Conservation (phyloP, 2,888 invertebrate species). For the Netelia fuscicornis region DNA sequence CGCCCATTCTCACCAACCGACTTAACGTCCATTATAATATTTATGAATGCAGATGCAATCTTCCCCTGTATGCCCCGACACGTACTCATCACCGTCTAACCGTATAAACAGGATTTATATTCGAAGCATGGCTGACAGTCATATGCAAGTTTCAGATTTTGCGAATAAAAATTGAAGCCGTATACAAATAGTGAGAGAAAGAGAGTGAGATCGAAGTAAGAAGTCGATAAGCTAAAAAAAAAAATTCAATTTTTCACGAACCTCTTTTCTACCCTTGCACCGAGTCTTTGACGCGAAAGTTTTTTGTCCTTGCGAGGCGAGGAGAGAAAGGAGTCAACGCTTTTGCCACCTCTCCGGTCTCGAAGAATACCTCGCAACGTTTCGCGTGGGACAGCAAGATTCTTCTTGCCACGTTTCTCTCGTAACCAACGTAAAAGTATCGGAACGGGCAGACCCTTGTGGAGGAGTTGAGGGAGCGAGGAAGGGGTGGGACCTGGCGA, state of each 20-base stretch:
- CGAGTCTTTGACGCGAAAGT: conserved; percentile 19
- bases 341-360: not conserved
- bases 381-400: conserved; percentile 43
- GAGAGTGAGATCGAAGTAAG: not conserved
- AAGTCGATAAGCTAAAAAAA: conserved; percentile 6
- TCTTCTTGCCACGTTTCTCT: conserved; percentile 32
- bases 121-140: conserved; percentile 15
- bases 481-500: conserved; percentile 7
- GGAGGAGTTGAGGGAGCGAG: conserved; percentile 10
- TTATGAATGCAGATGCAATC: conserved; percentile 52
- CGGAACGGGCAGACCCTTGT: conserved; percentile 34
- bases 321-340: not conserved
- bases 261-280: not conserved
- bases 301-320: conserved; percentile 14
- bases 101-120: conserved; percentile 48
- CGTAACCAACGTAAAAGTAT: conserved; percentile 33
- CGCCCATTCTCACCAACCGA: not conserved
- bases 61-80: conserved; percentile 25
- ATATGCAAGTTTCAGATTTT: conserved; percentile 27
- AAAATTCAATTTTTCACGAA: conserved; percentile 1
- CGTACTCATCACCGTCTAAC: conserved; percentile 26
- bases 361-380: conserved; percentile 22
- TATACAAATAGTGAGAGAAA: not conserved
- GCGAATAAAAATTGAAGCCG: not conserved
- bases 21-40: conserved; percentile 49